Conservation (phyloP, 35 echinoderm and acorn worm species). For the Apostichopus californicus region DNA sequence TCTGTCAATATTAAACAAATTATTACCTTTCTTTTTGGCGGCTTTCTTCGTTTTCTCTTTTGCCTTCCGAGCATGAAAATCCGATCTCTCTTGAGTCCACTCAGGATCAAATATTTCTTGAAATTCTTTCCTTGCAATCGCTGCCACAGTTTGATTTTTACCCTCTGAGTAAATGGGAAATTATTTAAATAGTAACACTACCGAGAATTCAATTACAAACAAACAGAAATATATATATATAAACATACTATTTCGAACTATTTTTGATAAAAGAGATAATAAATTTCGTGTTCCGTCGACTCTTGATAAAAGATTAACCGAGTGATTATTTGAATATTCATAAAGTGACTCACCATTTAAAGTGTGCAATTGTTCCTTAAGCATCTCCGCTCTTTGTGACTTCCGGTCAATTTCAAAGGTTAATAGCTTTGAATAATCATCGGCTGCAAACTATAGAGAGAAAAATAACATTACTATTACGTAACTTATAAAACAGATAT, state of each 20-base stretch:
- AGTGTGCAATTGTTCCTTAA: conserved; percentile 6
- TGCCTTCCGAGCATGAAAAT: conserved; percentile 40
- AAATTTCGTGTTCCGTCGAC: no score
- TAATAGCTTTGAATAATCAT: neutral
- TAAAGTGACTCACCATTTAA: neutral
- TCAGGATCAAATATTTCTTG: conserved; percentile 72
- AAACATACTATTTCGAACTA: no score
- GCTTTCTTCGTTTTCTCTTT: conserved; percentile 43
- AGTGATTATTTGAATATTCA: no score
- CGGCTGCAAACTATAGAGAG: conserved; percentile 26
- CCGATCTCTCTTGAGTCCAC: conserved; percentile 45
- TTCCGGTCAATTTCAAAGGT: conserved; percentile 37
- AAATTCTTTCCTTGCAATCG: conserved; percentile 59
- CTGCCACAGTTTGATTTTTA: conserved; percentile 38
- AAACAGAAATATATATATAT: no score
- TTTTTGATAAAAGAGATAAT: no score
- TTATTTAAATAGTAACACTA: no score
- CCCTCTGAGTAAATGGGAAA: neutral
- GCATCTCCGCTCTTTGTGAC: conserved; percentile 7
- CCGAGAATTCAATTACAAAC: no score
- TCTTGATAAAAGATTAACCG: no score
- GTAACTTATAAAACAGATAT: no score
- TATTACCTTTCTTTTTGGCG: conserved; percentile 6
- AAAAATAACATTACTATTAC: neutral
- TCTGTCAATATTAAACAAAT: neutral